Evolutionary conservation across 2,888 invertebrate genomes (phyloP), one percentile per base, ranked within the genome.

Genomic region (Tortricodes alternella): DNA sequence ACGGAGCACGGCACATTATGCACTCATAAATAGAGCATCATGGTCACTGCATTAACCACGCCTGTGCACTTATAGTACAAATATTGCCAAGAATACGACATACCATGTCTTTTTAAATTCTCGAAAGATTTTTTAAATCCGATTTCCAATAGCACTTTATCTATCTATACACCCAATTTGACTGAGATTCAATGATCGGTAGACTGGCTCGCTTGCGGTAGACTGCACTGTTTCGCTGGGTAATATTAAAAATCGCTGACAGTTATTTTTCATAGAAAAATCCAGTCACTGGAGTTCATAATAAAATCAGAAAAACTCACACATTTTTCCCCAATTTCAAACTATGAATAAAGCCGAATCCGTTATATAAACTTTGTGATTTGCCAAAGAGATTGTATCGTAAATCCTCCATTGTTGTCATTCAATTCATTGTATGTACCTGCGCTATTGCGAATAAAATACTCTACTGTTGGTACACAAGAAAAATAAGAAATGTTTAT

Each of bases 391-490:
- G 27, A 55, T 15, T 35, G 49, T 38, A 37, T 44, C 32, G 44
- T 44, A 44, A 56, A 56, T 44, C 21, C 44, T 27, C 56, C 23
- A 50, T 56, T 44, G 56, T 56, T 44, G 49, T 44, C 50, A 44
- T 50, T 56, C 56, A 56, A 50, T 56, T 50, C 49, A 23, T 13
- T 18, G n/a, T 49, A 44, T 29, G 16, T 49, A 27, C 27, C 37
- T 41, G 38, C 44, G 37, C 48, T 43, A 19, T 9, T 49, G 50
- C 43, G 32, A 48, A 24, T 27, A 56, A 37, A 50, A 32, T 44
- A 32, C 56, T 49, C 50, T 49, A 55, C 49, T 56, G n/a, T n/a
- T n/a, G n/a, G n/a, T n/a, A n/a, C 44, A 56, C 50, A 50, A 44
- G 50, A 44, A 50, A 50, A 50, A 49, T 44, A 37, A 16, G 23